A percentile compares a stretch with the other conserved stretches of the same genome.
Evolutionary conservation across 2,797 vertebrate genomes (phyloP).

Genomic region (Cossypha caffra): DNA sequence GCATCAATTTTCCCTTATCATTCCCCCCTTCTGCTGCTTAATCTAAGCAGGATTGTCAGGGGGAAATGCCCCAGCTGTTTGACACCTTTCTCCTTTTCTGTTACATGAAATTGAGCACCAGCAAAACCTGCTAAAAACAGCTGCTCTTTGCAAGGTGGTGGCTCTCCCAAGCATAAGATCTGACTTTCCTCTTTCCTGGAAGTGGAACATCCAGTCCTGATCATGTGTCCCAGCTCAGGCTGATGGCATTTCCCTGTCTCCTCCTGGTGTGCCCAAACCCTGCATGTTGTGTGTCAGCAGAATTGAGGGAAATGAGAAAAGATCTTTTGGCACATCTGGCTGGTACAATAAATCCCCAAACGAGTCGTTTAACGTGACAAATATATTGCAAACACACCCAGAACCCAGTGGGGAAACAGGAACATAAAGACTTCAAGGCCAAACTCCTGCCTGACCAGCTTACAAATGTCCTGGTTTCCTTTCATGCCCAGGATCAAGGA

Average conservation of each 20-base stretch:
- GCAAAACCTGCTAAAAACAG: not conserved
- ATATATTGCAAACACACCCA: not conserved
- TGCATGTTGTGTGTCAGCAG: not conserved
- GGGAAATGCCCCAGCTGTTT: not conserved
- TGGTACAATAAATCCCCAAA: not conserved
- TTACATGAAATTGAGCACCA: not conserved
- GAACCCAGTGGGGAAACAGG: not conserved
- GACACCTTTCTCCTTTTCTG: not conserved
- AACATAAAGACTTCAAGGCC: not conserved
- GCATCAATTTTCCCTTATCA: not conserved
- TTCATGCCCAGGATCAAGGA: conserved; percentile 41
- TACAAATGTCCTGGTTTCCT: conserved; percentile 13
- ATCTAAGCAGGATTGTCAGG: not conserved
- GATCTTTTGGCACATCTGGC: not conserved
- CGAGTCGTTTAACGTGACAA: not conserved
- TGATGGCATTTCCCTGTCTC: not conserved
- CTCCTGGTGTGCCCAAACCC: not conserved
- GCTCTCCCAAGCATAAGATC: not conserved
- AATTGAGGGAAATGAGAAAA: not conserved
- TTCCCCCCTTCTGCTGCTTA: not conserved
- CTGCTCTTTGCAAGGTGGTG: not conserved
- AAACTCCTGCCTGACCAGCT: not conserved
- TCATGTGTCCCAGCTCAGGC: not conserved
- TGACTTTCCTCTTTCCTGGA: not conserved
- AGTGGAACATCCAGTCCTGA: not conserved